Evolutionary conservation across 2,888 invertebrate genomes (phyloP).

Genomic region (Pandemis corylana): DNA sequence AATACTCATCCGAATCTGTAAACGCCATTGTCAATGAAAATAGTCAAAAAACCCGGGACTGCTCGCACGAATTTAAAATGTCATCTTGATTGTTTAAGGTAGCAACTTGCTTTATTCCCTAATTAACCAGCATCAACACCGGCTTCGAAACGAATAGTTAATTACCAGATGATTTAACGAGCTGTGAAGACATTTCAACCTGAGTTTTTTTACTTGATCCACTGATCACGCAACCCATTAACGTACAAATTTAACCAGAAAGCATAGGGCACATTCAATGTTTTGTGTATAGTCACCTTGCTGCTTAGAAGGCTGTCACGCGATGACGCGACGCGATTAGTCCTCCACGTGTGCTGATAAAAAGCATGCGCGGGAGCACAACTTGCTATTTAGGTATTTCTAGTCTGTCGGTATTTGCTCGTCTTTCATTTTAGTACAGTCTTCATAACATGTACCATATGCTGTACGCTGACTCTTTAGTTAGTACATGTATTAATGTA

Average conservation of each 20-base stretch:
- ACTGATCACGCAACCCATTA: constrained; percentile 23
- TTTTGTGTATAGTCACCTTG: not conserved
- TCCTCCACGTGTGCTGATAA: constrained; percentile 70
- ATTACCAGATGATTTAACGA: not conserved
- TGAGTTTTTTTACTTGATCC: not conserved
- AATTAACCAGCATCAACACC: not conserved
- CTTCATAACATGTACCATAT: not conserved
- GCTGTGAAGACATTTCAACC: not conserved
- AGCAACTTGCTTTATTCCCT: not conserved
- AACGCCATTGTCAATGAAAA: constrained; percentile 25
- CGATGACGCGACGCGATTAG: constrained; percentile 58
- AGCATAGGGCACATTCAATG: constrained; percentile 6
- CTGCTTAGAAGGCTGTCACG: constrained; percentile 39
- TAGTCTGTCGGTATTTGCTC: not conserved
- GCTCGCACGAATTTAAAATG: not conserved
- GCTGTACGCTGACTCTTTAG: not conserved
- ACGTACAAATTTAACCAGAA: not conserved
- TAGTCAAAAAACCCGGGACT: not conserved
- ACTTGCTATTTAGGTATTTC: not conserved
- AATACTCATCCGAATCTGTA: constrained; percentile 42
- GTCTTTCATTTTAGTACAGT: not conserved
- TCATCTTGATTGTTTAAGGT: not conserved
- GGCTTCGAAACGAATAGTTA: not conserved
- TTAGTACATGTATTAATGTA: not conserved
- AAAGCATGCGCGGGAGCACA: constrained; percentile 22